Evolutionary conservation across 2,888 invertebrate genomes (phyloP).

Genomic region (Raillietiella orientalis): DNA sequence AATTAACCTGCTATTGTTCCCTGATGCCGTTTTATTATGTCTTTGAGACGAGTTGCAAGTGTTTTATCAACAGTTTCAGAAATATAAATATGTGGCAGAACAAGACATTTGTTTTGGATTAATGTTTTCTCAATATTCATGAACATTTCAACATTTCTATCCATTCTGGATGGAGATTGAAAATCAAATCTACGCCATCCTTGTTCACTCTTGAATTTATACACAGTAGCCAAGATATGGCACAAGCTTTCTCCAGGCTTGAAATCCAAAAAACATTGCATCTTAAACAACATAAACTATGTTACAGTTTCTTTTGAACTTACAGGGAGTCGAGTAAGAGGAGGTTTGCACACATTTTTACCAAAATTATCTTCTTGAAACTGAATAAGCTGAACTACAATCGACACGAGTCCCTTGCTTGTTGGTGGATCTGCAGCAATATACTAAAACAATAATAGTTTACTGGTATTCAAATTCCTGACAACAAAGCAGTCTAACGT

Average conservation of each 20-base stretch:
- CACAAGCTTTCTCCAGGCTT: conserved; percentile 74
- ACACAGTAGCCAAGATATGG: conserved; percentile 70
- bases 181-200: conserved; percentile 82
- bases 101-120: conserved; percentile 41
- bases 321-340: conserved; percentile 17
- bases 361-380: conserved; percentile 89
- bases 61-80: conserved; percentile 41
- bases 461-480: not conserved
- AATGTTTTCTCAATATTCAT: conserved; percentile 55
- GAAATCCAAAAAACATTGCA: conserved; percentile 81
- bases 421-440: conserved; percentile 77
- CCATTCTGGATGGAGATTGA: conserved; percentile 59
- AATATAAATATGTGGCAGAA: conserved; percentile 44
- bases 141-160: conserved; percentile 75
- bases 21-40: conserved; percentile 55
- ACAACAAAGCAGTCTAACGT: not conserved
- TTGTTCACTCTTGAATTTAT: conserved; percentile 82
- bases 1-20: conserved; percentile 27
- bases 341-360: conserved; percentile 60
- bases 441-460: conserved; percentile 24
- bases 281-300: conserved; percentile 22
- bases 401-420: conserved; percentile 53
- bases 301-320: conserved; percentile 3
- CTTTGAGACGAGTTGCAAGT: conserved; percentile 32
- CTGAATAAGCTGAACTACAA: conserved; percentile 62